Conservation (phyloP, 2,797 vertebrate species). For the Acanthurus tractus region DNA sequence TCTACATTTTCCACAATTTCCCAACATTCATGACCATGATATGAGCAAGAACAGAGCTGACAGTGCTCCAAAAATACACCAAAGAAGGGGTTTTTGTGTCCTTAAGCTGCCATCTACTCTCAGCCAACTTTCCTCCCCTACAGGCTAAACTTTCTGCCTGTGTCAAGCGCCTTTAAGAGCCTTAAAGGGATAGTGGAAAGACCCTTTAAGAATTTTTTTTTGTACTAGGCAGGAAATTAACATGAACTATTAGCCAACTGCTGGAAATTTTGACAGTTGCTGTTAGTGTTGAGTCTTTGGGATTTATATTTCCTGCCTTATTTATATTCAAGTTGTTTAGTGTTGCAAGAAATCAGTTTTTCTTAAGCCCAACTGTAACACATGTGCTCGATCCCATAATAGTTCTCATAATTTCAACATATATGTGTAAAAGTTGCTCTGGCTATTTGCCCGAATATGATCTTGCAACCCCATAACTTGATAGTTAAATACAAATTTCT, state of each 20-base stretch:
- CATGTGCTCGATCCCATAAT: background rate
- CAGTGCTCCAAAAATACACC: slow-evolving; percentile 1
- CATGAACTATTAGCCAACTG: slow-evolving; percentile 17
- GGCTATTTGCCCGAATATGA: background rate
- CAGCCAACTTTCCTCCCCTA: slow-evolving; percentile 36
- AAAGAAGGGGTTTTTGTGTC: slow-evolving; percentile 15
- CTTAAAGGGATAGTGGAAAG: slow-evolving; percentile 36
- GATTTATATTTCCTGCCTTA: background rate
- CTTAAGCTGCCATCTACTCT: background rate
- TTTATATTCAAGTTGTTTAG: background rate
- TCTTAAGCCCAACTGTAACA: background rate
- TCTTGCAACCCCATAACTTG: background rate
- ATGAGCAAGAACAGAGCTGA: background rate
- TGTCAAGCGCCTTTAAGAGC: slow-evolving; percentile 31
- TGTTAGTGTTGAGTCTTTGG: slow-evolving; percentile 12
- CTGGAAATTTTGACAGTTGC: slow-evolving; percentile 5
- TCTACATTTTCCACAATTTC: background rate
- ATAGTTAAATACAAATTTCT: background rate
- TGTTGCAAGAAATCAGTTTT: background rate
- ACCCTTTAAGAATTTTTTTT: slow-evolving; percentile 21
- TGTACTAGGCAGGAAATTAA: slow-evolving; percentile 55
- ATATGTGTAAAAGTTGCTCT: background rate
- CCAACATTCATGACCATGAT: background rate
- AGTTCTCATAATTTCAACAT: background rate
- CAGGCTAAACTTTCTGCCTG: slow-evolving; percentile 49